A percentile compares a stretch with the other conserved stretches of the same genome.
phyloP scores from a whole-genome alignment of 35 echinoderm and acorn worm genomes.

The Patiria miniata region DNA sequence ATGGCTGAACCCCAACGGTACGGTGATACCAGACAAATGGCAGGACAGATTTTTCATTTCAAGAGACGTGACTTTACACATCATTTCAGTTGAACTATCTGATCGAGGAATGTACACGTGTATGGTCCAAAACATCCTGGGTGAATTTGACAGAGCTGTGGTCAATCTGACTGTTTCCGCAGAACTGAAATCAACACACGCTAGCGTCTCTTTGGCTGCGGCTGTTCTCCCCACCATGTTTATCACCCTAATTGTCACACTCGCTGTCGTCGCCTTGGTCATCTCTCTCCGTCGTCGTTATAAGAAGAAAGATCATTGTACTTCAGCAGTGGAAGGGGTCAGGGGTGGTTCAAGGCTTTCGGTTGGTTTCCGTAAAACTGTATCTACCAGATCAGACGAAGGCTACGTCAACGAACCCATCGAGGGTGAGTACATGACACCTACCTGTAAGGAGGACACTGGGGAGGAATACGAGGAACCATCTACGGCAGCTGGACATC shows the following conservation, averaged over 20 bases:
- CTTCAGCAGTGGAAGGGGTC: too few species aligned
- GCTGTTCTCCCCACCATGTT: background rate
- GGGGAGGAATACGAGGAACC: too few species aligned
- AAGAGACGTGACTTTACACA: background rate
- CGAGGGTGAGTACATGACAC: too few species aligned
- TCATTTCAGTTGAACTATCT: background rate
- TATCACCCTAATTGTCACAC: background rate
- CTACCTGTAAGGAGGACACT: too few species aligned
- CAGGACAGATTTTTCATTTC: background rate
- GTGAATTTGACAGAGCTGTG: background rate
- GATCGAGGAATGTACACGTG: constrained; percentile 7
- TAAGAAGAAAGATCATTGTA: background rate
- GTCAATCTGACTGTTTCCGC: background rate
- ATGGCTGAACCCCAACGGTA: background rate
- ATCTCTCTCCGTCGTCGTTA: background rate
- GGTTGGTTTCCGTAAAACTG: too few species aligned
- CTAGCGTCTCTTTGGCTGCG: background rate
- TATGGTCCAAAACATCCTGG: background rate
- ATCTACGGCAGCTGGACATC: too few species aligned
- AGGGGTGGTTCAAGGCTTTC: too few species aligned
- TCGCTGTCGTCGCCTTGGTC: background rate
- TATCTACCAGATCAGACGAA: too few species aligned
- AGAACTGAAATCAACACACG: background rate
- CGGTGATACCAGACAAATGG: background rate
- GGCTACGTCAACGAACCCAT: too few species aligned